phyloP scores from a whole-genome alignment of 1,140 invertebrate species.

The Macrosteles quadrilineatus region DNA sequence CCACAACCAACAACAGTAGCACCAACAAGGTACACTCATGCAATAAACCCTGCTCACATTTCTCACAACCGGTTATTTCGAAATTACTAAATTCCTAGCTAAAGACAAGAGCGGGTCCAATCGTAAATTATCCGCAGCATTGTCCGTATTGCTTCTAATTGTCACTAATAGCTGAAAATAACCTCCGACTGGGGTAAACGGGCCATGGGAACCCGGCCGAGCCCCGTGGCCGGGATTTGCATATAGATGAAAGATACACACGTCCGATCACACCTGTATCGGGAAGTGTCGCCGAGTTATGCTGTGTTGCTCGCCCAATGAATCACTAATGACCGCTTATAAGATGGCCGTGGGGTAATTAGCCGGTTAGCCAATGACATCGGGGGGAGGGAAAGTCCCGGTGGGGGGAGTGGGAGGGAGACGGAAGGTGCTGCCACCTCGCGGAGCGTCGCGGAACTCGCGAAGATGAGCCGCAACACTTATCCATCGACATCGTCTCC shows the following conservation, averaged over 20 bases:
- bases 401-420: too few relatives aligned
- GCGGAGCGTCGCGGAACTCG: background rate
- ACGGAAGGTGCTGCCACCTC: constrained; percentile 7
- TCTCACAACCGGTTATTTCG: too few relatives aligned
- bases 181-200: background rate
- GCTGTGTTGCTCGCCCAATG: background rate
- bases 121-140: too few relatives aligned
- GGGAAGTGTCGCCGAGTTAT: background rate
- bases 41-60: too few relatives aligned
- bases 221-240: background rate
- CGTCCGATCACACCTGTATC: background rate
- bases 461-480: constrained; percentile 13
- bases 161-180: too few relatives aligned
- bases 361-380: constrained; percentile 7
- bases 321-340: constrained; percentile 8
- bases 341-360: constrained; percentile 11
- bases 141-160: too few relatives aligned
- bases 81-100: too few relatives aligned
- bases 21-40: too few relatives aligned
- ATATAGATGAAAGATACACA: constrained; percentile 17
- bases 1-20: too few relatives aligned
- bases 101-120: too few relatives aligned
- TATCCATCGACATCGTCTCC: constrained; percentile 10
- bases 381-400: background rate
- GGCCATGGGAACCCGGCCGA: constrained; percentile 10